Conservation (phyloP, 2,113 vertebrate species). For the Aptenodytes patagonicus region DNA sequence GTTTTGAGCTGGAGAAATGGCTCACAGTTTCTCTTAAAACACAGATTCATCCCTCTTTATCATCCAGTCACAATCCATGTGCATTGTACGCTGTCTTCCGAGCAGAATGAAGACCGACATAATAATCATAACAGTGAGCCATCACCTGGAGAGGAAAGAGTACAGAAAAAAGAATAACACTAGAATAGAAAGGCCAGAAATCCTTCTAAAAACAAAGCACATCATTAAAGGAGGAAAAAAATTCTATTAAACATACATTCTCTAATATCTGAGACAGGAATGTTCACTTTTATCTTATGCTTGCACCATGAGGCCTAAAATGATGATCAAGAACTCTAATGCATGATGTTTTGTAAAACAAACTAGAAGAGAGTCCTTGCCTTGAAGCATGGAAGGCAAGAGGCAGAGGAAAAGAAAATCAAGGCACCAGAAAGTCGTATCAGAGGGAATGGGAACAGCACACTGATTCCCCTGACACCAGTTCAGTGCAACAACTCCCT, state of each 20-base stretch:
- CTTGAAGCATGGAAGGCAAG: not conserved
- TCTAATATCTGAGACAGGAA: not conserved
- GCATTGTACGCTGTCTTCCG: not conserved
- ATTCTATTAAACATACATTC: not conserved
- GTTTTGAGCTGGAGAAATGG: not conserved
- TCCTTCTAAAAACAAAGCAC: not conserved
- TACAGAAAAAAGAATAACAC: not conserved
- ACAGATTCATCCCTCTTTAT: not conserved
- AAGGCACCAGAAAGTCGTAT: not conserved
- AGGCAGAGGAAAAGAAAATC: not conserved
- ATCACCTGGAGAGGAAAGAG: not conserved
- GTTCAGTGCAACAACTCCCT: not conserved
- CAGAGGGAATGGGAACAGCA: not conserved
- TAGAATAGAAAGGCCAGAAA: not conserved
- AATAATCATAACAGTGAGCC: not conserved
- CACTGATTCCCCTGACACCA: not conserved
- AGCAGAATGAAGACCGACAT: not conserved
- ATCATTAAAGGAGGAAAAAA: not conserved
- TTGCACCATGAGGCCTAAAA: accelerated
- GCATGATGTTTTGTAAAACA: not conserved
- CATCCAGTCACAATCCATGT: not conserved
- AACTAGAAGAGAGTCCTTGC: not conserved
- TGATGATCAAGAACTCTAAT: not conserved
- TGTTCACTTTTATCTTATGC: not conserved
- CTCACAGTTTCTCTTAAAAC: not conserved